A percentile compares a stretch with the other conserved stretches of the same genome.
Conservation (phyloP, 1,140 invertebrate species). For the Aphelinus certus region DNA sequence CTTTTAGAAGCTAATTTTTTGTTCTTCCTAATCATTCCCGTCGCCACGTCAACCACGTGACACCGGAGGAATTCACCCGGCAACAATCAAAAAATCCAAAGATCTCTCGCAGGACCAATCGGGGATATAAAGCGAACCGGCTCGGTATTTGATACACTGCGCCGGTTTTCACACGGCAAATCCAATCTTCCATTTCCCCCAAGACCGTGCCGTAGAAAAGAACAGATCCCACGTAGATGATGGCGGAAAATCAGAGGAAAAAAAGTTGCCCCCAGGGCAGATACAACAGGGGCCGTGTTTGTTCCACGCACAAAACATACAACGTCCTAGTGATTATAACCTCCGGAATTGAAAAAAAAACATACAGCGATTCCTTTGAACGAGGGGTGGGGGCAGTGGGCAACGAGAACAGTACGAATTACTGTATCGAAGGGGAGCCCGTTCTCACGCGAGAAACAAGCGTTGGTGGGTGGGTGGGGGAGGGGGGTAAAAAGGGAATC, state of each 20-base stretch:
- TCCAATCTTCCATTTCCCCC: slow-evolving; percentile 3
- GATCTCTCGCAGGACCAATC: no score
- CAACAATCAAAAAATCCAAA: no score
- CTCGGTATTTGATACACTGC: background rate
- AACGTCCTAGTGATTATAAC: background rate
- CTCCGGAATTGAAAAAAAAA: background rate
- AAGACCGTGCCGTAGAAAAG: slow-evolving; percentile 2
- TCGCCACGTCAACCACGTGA: no score
- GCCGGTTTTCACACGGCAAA: slow-evolving; percentile 1
- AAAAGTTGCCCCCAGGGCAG: background rate
- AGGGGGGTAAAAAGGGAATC: background rate
- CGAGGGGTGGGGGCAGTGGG: no score
- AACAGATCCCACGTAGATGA: background rate
- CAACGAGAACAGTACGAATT: no score
- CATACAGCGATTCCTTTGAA: background rate
- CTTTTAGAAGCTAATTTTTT: no score
- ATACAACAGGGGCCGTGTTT: background rate
- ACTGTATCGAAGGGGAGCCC: no score
- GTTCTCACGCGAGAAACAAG: background rate
- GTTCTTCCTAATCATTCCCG: no score
- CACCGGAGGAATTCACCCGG: no score
- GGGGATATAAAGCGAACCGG: no score
- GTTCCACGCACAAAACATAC: background rate
- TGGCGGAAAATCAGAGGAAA: slow-evolving; percentile 6
- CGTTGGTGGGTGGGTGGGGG: background rate